These are phyloP conservation scores for Argyresthia albistria DNA, from an alignment of 2,888 invertebrate genomes.

Conservation along the genomic window DNA sequence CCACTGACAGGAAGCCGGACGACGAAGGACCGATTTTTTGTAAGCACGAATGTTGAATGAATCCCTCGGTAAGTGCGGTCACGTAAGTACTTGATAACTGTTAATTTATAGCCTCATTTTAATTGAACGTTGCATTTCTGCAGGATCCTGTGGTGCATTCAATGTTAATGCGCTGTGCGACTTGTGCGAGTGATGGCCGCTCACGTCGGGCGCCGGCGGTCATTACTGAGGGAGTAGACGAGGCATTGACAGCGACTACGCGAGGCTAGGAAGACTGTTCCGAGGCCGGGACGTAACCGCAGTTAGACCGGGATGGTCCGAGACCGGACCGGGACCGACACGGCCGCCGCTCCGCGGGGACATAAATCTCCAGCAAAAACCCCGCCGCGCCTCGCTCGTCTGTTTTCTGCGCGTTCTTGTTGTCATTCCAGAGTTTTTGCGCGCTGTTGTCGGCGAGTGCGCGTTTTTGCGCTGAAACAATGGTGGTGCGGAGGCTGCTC, in stretches of 20 bases:
- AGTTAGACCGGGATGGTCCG: conserved; percentile 7
- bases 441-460: conserved; percentile 15
- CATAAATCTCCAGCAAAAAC: conserved; percentile 59
- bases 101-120: conserved; percentile 62
- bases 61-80: not conserved
- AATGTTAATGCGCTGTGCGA: conserved; percentile 55
- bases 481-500: conserved; percentile 36
- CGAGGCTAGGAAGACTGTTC: not conserved
- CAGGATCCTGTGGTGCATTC: conserved; percentile 39
- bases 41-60: no score
- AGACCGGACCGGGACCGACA: not conserved
- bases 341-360: conserved; percentile 16
- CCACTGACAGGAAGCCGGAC: no score
- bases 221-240: not conserved
- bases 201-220: conserved; percentile 29
- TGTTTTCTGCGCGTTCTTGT: conserved; percentile 60
- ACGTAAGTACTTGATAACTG: conserved; percentile 18
- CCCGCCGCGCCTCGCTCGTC: conserved; percentile 17
- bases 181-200: conserved; percentile 15
- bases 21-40: no score
- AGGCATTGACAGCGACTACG: not conserved
- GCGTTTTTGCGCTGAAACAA: conserved; percentile 43
- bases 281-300: conserved; percentile 2
- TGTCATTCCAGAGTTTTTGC: conserved; percentile 58
- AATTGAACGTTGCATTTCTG: conserved; percentile 46